Conservation (phyloP, 64 coral and sea anemone genomes). For the Dendronephthya gigantea region DNA sequence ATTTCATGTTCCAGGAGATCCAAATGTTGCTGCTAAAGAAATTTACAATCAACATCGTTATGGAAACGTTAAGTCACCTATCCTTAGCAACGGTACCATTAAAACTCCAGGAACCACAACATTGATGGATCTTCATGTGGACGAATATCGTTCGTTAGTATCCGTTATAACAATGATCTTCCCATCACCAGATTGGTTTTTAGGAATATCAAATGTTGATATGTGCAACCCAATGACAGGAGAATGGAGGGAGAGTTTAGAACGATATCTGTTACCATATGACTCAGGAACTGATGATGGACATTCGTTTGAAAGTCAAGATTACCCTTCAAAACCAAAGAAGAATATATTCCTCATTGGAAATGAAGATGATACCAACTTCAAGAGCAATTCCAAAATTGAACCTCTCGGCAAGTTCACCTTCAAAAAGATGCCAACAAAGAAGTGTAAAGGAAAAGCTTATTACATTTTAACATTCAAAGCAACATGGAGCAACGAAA, state of each 20-base stretch:
- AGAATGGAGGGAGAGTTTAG: conserved; percentile 8
- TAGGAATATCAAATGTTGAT: conserved; percentile 26
- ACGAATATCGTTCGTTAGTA: neutral
- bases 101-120: neutral
- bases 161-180: conserved; percentile 20
- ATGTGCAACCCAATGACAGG: conserved; percentile 29
- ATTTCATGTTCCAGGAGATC: too few relatives aligned
- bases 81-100: too few relatives aligned
- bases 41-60: too few relatives aligned
- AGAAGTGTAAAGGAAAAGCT: too few relatives aligned
- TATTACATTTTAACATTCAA: too few relatives aligned
- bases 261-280: neutral
- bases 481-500: too few relatives aligned
- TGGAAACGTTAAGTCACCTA: too few relatives aligned
- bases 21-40: too few relatives aligned
- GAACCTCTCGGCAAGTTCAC: neutral
- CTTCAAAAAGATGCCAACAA: neutral
- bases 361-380: neutral
- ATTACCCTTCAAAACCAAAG: neutral
- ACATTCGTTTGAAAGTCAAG: neutral
- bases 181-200: conserved; percentile 44
- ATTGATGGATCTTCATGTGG: neutral
- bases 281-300: conserved; percentile 26
- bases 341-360: neutral
- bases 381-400: conserved; percentile 5